These are phyloP conservation scores for Alauda arvensis DNA, from an alignment of 2,797 vertebrate genomes.

Conservation along the genomic window DNA sequence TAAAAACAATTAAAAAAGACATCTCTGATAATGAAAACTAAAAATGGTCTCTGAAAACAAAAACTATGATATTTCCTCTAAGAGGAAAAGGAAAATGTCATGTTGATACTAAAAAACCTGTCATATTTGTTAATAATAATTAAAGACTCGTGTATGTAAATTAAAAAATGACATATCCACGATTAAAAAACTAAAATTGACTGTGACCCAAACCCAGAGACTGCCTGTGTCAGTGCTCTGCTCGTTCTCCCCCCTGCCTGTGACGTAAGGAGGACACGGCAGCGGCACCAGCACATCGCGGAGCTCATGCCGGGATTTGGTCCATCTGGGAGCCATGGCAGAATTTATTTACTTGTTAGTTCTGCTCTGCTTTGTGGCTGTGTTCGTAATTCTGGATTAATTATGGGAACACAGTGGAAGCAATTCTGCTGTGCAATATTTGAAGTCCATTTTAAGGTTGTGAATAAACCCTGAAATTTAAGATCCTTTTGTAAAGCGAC, in stretches of 20 bases:
- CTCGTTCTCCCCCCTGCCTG: neutral
- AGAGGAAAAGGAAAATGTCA: neutral
- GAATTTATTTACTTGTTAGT: neutral
- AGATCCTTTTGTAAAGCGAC: neutral
- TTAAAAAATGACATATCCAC: neutral
- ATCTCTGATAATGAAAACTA: neutral
- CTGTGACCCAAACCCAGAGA: neutral
- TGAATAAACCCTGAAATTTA: neutral
- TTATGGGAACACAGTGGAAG: neutral
- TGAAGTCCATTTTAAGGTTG: neutral
- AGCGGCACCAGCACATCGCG: neutral
- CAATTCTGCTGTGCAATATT: neutral
- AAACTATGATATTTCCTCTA: neutral
- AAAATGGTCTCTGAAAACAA: neutral
- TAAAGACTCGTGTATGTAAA: neutral
- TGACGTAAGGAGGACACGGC: neutral
- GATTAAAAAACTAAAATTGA: neutral
- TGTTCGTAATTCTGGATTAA: neutral
- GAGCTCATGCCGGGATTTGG: neutral
- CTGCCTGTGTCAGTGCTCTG: neutral
- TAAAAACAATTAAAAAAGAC: neutral
- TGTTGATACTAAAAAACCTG: neutral
- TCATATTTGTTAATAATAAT: neutral
- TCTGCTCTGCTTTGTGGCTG: neutral
- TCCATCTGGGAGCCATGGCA: neutral